These are phyloP conservation scores for Agrilus biguttatus DNA, from an alignment of 2,888 invertebrate genomes.

Conservation along the genomic window DNA sequence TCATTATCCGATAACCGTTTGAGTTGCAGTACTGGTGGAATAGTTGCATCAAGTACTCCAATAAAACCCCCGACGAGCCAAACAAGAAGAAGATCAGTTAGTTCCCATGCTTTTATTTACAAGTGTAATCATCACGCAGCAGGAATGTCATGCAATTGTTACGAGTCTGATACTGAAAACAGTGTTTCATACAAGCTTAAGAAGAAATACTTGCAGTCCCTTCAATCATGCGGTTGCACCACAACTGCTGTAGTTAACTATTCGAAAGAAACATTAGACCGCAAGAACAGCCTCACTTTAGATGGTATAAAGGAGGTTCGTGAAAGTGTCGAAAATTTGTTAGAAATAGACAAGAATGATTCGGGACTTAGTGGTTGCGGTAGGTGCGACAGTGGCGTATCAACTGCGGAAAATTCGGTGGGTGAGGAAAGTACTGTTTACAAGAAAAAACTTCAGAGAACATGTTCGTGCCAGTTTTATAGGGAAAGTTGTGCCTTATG, in stretches of 20 bases:
- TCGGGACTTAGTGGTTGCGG: constrained; percentile 36
- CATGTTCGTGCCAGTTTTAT: constrained; percentile 30
- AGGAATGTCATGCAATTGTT: constrained; percentile 32
- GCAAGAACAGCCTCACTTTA: constrained; percentile 28
- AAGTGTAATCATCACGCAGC: constrained; percentile 34
- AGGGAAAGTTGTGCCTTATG: constrained; percentile 27
- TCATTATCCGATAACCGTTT: no score
- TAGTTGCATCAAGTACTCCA: constrained; percentile 32
- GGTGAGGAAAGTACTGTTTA: constrained; percentile 31
- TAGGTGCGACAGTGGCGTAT: constrained; percentile 37
- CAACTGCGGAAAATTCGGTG: constrained; percentile 32
- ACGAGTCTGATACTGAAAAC: constrained; percentile 31
- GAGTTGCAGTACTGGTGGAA: constrained; percentile 9
- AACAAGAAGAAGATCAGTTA: constrained; percentile 32
- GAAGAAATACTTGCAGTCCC: constrained; percentile 29
- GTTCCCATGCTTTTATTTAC: constrained; percentile 32
- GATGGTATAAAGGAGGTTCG: constrained; percentile 34
- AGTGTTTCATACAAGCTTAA: constrained; percentile 29
- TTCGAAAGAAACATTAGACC: constrained; percentile 23
- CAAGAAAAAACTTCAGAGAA: constrained; percentile 35
- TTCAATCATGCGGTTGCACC: constrained; percentile 20
- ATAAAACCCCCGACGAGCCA: constrained; percentile 22
- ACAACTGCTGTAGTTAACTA: constrained; percentile 1
- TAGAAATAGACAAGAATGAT: constrained; percentile 34
- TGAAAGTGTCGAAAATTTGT: constrained; percentile 30